Evolutionary conservation across 1,140 invertebrate species (phyloP), one percentile per base, ranked within the genome.

Genomic region (Drosophila trapezifrons): DNA sequence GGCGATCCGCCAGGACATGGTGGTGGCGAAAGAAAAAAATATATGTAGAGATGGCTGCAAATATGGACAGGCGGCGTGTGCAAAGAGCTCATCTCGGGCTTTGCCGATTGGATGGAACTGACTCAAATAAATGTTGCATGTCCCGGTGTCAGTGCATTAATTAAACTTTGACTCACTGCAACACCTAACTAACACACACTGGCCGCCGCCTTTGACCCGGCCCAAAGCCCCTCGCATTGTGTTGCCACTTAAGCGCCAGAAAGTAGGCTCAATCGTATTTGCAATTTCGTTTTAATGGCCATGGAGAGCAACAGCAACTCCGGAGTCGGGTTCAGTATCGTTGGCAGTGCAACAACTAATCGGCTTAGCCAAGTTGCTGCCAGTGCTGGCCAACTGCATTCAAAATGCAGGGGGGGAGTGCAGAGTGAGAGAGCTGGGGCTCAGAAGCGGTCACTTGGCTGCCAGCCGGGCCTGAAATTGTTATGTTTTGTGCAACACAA

Each of bases 191-290:
- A 20, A 22, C 9, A 15, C 22, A 22, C 22, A 22, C n/a, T n/a
- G 22, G 22, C 4, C 22, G 22, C 27, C 59, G 37, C 42, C 45
- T 64, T 20, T 60, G 37, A 54, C 32, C 47, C n/a, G 47, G 45
- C 4, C 45, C 12, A 29, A 42, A 27, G 45, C 45, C 59, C 58
- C 42, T 17, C 1, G 8, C 25, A 22, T 20, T 63, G 59, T 66
- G 37, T 57, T 43, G 35, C 45, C 47, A 51, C 54, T 62, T 63
- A 43, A 73, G 74, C 69, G 57, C 52, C 62, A 64, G 69, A 76
- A 76, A 71, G 65, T 63, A 64, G 57, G 72, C 73, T 80, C 78
- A 83, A 82, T 71, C 56, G 64, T 65, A 70, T 71, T 64, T 65
- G 46, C 56, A 75, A 82, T 75, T 70, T 46, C 43, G 49, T 78